A percentile compares a stretch with the other conserved stretches of the same genome.
Conservation (phyloP, 2,113 vertebrate genomes). For the Colistium nudipinnis region DNA sequence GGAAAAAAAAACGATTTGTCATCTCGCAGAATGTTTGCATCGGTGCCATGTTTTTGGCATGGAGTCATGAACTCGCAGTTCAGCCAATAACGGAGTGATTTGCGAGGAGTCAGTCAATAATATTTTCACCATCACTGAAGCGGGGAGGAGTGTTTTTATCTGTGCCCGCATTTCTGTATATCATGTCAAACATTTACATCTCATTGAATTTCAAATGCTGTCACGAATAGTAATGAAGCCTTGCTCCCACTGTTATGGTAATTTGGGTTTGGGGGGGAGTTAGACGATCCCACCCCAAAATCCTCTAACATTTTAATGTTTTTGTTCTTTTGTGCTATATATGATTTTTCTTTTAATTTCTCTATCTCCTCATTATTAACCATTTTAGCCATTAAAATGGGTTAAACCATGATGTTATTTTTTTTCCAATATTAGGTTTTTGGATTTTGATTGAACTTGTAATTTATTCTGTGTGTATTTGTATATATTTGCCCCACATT, state of each 20-base stretch:
- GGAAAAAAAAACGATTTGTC: slow-evolving; percentile 41
- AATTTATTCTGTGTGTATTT: background rate
- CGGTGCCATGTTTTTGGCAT: slow-evolving; percentile 38
- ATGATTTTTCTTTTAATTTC: slow-evolving; percentile 20
- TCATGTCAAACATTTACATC: slow-evolving; percentile 86
- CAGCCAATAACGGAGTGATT: slow-evolving; percentile 61
- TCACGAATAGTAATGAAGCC: slow-evolving; percentile 85
- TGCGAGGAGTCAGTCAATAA: slow-evolving; percentile 74
- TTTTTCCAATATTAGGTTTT: background rate
- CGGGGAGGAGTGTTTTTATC: slow-evolving; percentile 76
- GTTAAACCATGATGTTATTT: background rate
- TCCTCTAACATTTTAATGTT: slow-evolving; percentile 64
- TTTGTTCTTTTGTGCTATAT: slow-evolving; percentile 38
- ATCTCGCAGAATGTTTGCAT: slow-evolving; percentile 48
- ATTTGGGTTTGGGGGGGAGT: slow-evolving; percentile 60
- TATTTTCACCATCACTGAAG: slow-evolving; percentile 81
- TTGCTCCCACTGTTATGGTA: slow-evolving; percentile 85
- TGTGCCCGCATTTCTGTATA: slow-evolving; percentile 77
- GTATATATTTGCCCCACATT: background rate
- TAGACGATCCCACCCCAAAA: slow-evolving; percentile 65
- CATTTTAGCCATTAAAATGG: background rate
- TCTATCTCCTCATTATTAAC: background rate
- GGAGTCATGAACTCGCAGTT: slow-evolving; percentile 52
- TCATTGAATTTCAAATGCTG: slow-evolving; percentile 86
- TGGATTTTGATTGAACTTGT: background rate